A percentile compares a stretch with the other conserved stretches of the same genome.
These are phyloP conservation scores for Elachura formosa DNA, from an alignment of 2,113 vertebrate species.

Conservation along the genomic window DNA sequence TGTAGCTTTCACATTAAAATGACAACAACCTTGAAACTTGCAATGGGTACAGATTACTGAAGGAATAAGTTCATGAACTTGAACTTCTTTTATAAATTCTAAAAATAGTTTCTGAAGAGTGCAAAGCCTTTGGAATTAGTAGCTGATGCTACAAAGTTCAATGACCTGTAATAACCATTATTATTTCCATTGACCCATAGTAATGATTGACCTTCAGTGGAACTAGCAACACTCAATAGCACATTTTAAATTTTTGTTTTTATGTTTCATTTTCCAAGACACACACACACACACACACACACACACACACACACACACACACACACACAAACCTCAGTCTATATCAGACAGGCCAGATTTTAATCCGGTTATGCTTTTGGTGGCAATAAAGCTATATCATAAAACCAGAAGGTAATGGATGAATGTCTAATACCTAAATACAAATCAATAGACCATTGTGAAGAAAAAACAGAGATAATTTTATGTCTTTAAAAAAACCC, in stretches of 20 bases:
- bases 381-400: not conserved
- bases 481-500: not conserved
- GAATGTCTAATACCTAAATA: not conserved
- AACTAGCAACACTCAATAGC: not conserved
- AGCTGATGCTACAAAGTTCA: not conserved
- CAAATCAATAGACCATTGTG: not conserved
- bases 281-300: not conserved
- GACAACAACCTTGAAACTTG: not conserved
- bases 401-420: not conserved
- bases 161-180: slow-evolving; percentile 9
- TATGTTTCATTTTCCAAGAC: not conserved
- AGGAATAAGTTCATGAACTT: not conserved
- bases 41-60: not conserved
- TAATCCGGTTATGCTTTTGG: not conserved
- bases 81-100: not conserved
- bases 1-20: not conserved
- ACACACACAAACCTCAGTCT: not conserved
- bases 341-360: not conserved
- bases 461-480: not conserved
- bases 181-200: slow-evolving; percentile 2
- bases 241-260: not conserved
- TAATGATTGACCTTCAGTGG: not conserved
- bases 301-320: too few species aligned
- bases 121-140: too few species aligned
- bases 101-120: not conserved